Evolutionary conservation across 1,140 invertebrate species (phyloP), one percentile per base, ranked within the genome.

Genomic region (Nixonia krombeini): DNA sequence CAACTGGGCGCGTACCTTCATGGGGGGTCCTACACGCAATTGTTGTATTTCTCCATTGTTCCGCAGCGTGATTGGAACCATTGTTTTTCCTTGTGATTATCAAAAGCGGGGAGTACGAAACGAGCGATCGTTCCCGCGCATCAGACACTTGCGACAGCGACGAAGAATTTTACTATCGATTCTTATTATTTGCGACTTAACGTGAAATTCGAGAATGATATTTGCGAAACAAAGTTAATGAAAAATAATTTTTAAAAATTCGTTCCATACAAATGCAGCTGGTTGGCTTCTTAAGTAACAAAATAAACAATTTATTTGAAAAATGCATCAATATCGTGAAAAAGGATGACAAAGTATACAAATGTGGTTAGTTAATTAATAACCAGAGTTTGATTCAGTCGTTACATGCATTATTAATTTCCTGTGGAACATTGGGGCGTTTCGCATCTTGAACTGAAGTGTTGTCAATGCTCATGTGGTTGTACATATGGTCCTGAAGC

Each of bases 11-110:
- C 76, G 73, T 76, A 79, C 76, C 82, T 78, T 80, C 80, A 78
- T 84, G 83, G 83, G 83, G 82, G 82, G 82, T 84, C 83, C 57
- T 76, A 77, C 76, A 80, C 79, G 79, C 82, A 83, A 84, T 85
- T 83, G 82, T 85, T 85, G 80, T 81, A 79, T 79, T 79, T 76
- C 79, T 53, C 74, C 72, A 84, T 85, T 85, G 81, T 84, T 80
- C 80, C 70, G 45, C 72, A 25, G 62, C 75, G 72, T 84, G 82
- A 83, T 84, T 84, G 79, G 75, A 78, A 15, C 76, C 75, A 81
- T 85, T 85, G 83, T 84, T 84, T 82, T 80, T 75, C 33, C 58
- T 79, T 79, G 77, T 79, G 80, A 82, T 82, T 80, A 81, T 80
- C 55, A 73, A 63, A 74, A 59, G 42, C 44, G 45, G 47, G 71